Conservation (phyloP, 2,888 invertebrate species). For the Apoda limacodes region DNA sequence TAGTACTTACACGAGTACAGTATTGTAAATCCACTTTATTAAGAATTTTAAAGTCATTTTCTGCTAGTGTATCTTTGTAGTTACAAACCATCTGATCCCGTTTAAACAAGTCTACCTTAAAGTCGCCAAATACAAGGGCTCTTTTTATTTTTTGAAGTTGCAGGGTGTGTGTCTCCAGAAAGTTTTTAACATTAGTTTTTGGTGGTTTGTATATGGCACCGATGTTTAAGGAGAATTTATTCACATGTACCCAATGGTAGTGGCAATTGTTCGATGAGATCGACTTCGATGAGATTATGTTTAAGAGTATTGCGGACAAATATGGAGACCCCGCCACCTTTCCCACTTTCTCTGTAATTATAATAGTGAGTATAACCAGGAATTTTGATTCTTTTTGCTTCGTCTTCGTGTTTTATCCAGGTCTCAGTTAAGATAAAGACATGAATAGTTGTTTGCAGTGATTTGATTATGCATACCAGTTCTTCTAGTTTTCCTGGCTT, state of each 20-base stretch:
- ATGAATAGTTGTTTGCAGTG: conserved; percentile 1
- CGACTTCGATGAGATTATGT: conserved; percentile 2
- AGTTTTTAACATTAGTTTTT: conserved; percentile 1
- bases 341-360: background rate
- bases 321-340: conserved; percentile 8
- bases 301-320: conserved; percentile 3
- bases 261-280: conserved; percentile 1
- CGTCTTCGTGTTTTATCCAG: conserved; percentile 9
- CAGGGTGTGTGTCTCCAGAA: conserved; percentile 3
- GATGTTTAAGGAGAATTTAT: conserved; percentile 6
- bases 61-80: conserved; percentile 5
- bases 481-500: conserved; percentile 7
- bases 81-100: conserved; percentile 6
- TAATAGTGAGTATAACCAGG: conserved; percentile 6
- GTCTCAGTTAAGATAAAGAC: conserved; percentile 6
- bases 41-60: conserved; percentile 6
- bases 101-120: conserved; percentile 12
- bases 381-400: background rate
- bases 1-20: conserved; percentile 10
- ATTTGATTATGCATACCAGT: conserved; percentile 5
- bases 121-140: conserved; percentile 9
- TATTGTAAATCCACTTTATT: conserved; percentile 10
- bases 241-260: conserved; percentile 6
- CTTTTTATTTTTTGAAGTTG: conserved; percentile 6
- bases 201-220: conserved; percentile 13